phyloP scores from a whole-genome alignment of 2,113 vertebrate species.

The Aphyosemion australe region DNA sequence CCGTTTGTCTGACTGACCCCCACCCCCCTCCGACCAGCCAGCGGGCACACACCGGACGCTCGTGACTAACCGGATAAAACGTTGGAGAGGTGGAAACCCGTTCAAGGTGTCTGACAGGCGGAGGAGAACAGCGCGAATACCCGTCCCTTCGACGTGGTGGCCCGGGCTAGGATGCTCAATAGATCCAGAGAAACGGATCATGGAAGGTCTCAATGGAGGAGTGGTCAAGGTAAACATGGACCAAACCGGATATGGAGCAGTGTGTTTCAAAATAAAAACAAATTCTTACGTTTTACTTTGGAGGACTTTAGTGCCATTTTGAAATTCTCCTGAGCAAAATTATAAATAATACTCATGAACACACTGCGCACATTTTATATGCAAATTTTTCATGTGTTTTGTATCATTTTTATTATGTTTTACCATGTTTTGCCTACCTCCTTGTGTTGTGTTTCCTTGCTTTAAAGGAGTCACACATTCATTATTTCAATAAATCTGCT shows the following conservation, averaged over 20 bases:
- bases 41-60: neutral
- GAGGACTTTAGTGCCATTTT: too few species aligned
- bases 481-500: too few species aligned
- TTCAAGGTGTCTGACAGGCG: slow-evolving; percentile 30
- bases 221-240: neutral
- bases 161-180: slow-evolving; percentile 57
- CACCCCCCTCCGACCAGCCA: slow-evolving; percentile 1
- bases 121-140: slow-evolving; percentile 5
- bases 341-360: too few species aligned
- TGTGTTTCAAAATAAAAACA: slow-evolving; percentile 41
- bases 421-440: too few species aligned
- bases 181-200: slow-evolving; percentile 22
- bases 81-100: fast-evolving
- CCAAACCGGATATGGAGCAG: neutral
- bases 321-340: too few species aligned
- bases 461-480: too few species aligned
- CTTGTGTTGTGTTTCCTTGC: too few species aligned
- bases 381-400: too few species aligned
- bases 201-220: slow-evolving; percentile 10
- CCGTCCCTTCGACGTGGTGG: slow-evolving; percentile 18
- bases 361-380: too few species aligned
- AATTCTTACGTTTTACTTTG: too few species aligned
- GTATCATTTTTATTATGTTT: too few species aligned
- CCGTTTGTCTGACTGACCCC: slow-evolving; percentile 24
- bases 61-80: neutral